Evolutionary conservation across 2,113 vertebrate species (phyloP), one percentile per base, ranked within the genome.

Genomic region (Daboia siamensis): DNA sequence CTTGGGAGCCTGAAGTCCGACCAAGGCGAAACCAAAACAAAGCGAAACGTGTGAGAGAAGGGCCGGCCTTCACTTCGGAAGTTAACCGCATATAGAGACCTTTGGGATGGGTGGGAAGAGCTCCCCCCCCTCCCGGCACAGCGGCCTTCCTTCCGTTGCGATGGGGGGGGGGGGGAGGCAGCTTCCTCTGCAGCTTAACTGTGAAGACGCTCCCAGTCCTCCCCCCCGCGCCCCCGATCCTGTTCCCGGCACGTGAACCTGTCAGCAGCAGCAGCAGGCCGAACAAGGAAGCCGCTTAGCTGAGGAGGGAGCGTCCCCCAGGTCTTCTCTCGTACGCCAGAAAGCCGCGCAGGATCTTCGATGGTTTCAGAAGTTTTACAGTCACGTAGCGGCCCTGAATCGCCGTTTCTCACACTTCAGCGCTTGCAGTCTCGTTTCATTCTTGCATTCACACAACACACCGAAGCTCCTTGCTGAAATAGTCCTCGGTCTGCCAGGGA

Each of bases 321-420:
- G 17, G 55, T 9, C n/a, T 13, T 7, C n/a, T 6, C 64, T 33
- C 2, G 33, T 2, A 80, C 21, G 33, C 15, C 69, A 80, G 69
- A 33, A 80, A 39, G 6, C n/a, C 7, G 69, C 15, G 17, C 69
- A 39, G 6, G 33, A 20, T 80, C 69, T 80, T 20, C 1, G 69
- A 17, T 0, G 15, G 13, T 39, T 8, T 74, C 2, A 17, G 15
- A 74, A 15, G n/a, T 17, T 2, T 74, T 33, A 13, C n/a, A 48
- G 48, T 33, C 4, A 15, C 0, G 2, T 5, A 39, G n/a, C n/a
- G 0, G 2, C n/a, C n/a, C 69, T 74, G 7, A 39, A 39, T 2
- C 2, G 13, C 69, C 69, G 17, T 80, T 17, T 7, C 69, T 39
- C 55, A 17, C 15, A 20, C 17, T 15, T 56, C 55, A 56, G 13